These are phyloP conservation scores for Andrena fulva DNA, from an alignment of 2,888 invertebrate species.

Conservation along the genomic window DNA sequence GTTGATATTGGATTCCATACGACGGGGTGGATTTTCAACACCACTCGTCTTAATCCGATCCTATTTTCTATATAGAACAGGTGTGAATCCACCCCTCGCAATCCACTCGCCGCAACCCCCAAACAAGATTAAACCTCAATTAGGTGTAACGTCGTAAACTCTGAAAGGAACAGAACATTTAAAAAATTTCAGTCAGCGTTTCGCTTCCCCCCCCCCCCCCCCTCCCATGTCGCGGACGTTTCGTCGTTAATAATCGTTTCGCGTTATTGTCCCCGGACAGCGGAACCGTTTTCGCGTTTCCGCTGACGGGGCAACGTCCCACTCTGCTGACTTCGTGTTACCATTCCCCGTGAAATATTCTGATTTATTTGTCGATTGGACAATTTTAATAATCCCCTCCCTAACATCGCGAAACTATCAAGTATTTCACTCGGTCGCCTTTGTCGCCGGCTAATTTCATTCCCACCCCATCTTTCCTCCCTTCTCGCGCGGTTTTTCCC, in stretches of 20 bases:
- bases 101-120: not conserved
- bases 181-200: constrained; percentile 33
- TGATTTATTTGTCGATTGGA: constrained; percentile 51
- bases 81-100: too few species aligned
- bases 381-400: constrained; percentile 31
- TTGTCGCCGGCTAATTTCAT: constrained; percentile 14
- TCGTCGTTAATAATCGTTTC: constrained; percentile 50
- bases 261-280: constrained; percentile 31
- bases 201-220: too few species aligned
- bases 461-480: not conserved
- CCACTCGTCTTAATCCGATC: too few species aligned
- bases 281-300: constrained; percentile 41
- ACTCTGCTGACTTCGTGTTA: constrained; percentile 37
- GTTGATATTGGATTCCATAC: not conserved
- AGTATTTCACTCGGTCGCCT: constrained; percentile 7
- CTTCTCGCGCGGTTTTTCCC: not conserved
- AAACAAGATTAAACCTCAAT: constrained; percentile 11
- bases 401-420: constrained; percentile 5
- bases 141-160: not conserved
- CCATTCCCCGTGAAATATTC: constrained; percentile 42
- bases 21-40: too few species aligned
- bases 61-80: too few species aligned
- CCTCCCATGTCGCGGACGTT: constrained; percentile 15
- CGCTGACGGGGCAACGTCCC: constrained; percentile 36
- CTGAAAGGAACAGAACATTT: not conserved